Evolutionary conservation across 1,140 invertebrate genomes (phyloP), one percentile per base, ranked within the genome.

Genomic region (Xylocopa sonorina): DNA sequence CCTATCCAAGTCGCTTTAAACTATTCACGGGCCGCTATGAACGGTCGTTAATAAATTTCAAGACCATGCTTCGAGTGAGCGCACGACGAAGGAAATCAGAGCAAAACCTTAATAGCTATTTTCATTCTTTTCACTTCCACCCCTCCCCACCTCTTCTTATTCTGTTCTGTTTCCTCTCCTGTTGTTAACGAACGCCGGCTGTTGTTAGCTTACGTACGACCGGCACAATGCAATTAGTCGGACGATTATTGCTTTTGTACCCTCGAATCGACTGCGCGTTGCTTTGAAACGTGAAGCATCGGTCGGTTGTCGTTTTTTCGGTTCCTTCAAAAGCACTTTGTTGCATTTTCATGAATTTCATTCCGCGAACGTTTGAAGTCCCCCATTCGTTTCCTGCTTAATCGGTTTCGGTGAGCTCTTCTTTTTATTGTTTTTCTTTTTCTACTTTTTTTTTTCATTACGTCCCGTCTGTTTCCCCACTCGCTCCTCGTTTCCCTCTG

Each of bases 161-260:
- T 34, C 10, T 10, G 32, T 32, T 16, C 16, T 57, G 18, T 32
- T 63, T 43, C 2, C 5, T 46, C 46, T 29, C 3, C 27, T 24
- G 16, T 29, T 64, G 24, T 64, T 50, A 67, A 50, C 64, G 29
- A 50, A 68, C 75, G 51, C 68, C 34, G 63, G 63, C 34, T 3
- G n/a, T 24, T 18, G 29, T 53, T 34, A 6, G 27, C 38, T 50
- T 21, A 66, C 48, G 29, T 32, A 34, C 32, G 43, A 58, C 46
- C 79, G 74, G 69, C 78, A 71, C 82, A 78, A 84, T 81, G 81
- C 84, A 85, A 85, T 84, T 84, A 81, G 69, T 53, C 62, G 55
- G 67, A 73, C 76, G 75, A 85, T 84, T 81, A 81, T 85, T 78
- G 73, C 83, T 81, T 78, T 77, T 83, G 16, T 78, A 76, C 67